Evolutionary conservation across 2,888 invertebrate genomes (phyloP), one percentile per base, ranked within the genome.

Genomic region (Nephrocerus scutellatus): DNA sequence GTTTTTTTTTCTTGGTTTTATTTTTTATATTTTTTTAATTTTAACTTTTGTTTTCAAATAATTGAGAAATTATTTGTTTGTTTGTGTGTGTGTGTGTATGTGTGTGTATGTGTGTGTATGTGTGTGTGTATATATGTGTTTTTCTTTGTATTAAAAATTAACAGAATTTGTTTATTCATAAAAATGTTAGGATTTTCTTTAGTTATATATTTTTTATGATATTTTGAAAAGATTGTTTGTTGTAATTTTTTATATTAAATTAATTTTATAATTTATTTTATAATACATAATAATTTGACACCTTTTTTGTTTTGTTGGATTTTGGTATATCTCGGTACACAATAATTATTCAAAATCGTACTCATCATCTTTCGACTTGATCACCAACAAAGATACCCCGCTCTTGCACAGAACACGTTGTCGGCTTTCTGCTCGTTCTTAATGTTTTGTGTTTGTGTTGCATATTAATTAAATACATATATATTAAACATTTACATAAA

Each of bases 71-170:
- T 19, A 18, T 39, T 35, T 15, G n/a, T 15, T 26, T 32, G 32
- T 41, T 12, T 24, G 18, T 20, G 30, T 28, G 37, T 20, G 21
- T 13, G 29, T 31, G 29, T 20, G 24, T 31, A 33, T 37, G 21
- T 36, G 33, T 28, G 29, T 33, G 42, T 46, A 41, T 43, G 41
- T 18, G 13, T 20, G 38, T 48, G 47, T 30, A 44, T 35, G 33
- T 34, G 34, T 36, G 23, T 29, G 28, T 23, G n/a, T n/a, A n/a
- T n/a, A n/a, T n/a, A n/a, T n/a, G n/a, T n/a, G n/a, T n/a, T n/a
- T 21, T n/a, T n/a, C 48, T 46, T 41, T 47, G 48, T 49, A 47
- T 50, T 47, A 50, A 49, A 46, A 50, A 50, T 49, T 47, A 48
- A 50, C 50, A 50, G 49, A 50, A 47, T 47, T 41, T 39, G 43